These are phyloP conservation scores for Leptonema lineaticorne DNA, from an alignment of 1,140 invertebrate genomes.

Conservation along the genomic window DNA sequence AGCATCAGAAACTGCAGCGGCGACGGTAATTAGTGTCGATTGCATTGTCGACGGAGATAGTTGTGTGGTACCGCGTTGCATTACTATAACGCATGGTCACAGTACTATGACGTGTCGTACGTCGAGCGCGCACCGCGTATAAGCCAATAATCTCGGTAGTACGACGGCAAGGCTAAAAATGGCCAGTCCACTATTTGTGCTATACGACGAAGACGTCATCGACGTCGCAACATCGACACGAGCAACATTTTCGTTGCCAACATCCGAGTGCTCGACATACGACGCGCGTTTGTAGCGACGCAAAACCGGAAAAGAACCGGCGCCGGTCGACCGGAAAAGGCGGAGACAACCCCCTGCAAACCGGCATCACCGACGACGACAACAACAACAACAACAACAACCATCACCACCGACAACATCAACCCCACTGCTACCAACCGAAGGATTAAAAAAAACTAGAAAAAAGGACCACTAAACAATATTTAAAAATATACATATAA, in stretches of 20 bases:
- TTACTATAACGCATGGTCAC: slow-evolving; percentile 25
- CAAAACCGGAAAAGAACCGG: not conserved
- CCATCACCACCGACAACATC: too few species aligned
- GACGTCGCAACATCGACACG: not conserved
- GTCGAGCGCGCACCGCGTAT: slow-evolving; percentile 31
- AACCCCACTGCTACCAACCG: too few species aligned
- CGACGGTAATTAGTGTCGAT: slow-evolving; percentile 5
- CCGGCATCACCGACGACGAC: not conserved
- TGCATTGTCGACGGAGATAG: slow-evolving; percentile 9
- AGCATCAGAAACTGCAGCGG: not conserved
- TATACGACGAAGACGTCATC: slow-evolving; percentile 32
- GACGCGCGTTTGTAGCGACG: too few species aligned
- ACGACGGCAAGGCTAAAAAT: slow-evolving; percentile 36
- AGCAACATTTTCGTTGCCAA: not conserved
- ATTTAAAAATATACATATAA: not conserved
- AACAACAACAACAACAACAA: too few species aligned
- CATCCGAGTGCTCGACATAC: too few species aligned
- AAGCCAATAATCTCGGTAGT: slow-evolving; percentile 40
- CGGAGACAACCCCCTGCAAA: not conserved
- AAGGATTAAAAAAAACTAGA: too few species aligned
- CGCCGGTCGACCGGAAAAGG: not conserved
- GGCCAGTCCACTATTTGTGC: slow-evolving; percentile 39
- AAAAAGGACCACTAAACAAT: too few species aligned
- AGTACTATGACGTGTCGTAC: slow-evolving; percentile 33
- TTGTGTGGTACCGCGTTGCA: slow-evolving; percentile 1